Evolutionary conservation across 1,140 invertebrate genomes (phyloP).

Genomic region (Hylaeus anthracinus): DNA sequence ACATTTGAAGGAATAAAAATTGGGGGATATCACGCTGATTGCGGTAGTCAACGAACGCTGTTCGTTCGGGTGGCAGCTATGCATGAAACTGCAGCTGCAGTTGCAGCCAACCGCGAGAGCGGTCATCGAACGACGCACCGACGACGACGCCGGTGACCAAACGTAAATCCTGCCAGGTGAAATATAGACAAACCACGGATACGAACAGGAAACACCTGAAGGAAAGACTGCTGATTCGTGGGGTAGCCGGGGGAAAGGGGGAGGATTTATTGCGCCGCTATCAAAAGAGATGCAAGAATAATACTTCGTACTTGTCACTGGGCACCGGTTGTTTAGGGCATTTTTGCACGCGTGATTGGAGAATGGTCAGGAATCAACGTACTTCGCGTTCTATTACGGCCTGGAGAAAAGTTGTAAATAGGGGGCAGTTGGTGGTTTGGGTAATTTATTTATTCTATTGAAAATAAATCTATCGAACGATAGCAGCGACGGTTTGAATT

Average conservation of each 20-base stretch:
- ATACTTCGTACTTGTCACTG: not conserved
- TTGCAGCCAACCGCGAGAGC: constrained; percentile 20
- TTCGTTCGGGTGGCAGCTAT: constrained; percentile 38
- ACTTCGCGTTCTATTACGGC: no score
- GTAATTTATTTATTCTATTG: no score
- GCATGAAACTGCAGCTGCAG: constrained; percentile 56
- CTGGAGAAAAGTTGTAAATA: no score
- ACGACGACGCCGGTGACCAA: constrained; percentile 25
- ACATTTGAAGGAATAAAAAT: no score
- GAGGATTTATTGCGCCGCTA: constrained; percentile 34
- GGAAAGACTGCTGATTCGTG: constrained; percentile 7
- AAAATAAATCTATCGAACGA: no score
- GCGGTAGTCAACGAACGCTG: not conserved
- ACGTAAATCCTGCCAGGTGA: constrained; percentile 41
- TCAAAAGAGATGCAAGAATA: constrained; percentile 16
- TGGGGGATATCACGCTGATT: no score
- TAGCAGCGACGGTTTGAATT: no score
- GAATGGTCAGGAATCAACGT: not conserved
- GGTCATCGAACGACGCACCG: constrained; percentile 35
- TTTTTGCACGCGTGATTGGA: not conserved
- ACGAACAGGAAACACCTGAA: constrained; percentile 37
- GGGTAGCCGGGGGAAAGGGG: not conserved
- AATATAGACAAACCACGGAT: constrained; percentile 36
- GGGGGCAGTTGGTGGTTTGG: no score
- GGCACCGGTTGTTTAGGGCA: not conserved